These are phyloP conservation scores for Drosophila antonietae DNA, from an alignment of 2,888 invertebrate species.

Conservation along the genomic window DNA sequence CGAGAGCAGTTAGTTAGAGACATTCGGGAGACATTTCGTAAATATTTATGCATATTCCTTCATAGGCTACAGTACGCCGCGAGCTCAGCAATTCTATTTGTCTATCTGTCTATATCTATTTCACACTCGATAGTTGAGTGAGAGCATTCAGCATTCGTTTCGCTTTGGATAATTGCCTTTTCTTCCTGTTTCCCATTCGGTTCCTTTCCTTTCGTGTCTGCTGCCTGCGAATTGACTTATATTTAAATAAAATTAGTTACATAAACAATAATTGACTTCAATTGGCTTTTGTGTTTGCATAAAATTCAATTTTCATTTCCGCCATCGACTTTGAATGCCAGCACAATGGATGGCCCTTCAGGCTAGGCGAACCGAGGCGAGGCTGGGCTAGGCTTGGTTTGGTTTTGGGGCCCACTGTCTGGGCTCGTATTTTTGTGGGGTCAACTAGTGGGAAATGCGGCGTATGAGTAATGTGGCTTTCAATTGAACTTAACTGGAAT, in stretches of 20 bases:
- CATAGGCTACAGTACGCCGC: background rate
- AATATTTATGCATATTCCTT: slow-evolving; percentile 50
- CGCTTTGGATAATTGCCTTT: background rate
- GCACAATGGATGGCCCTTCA: slow-evolving; percentile 43
- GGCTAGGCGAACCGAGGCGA: slow-evolving; percentile 5
- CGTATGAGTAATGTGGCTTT: slow-evolving; percentile 13
- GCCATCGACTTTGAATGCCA: slow-evolving; percentile 50
- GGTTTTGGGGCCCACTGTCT: slow-evolving; percentile 11
- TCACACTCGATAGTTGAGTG: background rate
- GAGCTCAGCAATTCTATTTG: background rate
- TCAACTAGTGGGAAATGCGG: slow-evolving; percentile 17
- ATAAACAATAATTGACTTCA: slow-evolving; percentile 80
- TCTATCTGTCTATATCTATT: background rate
- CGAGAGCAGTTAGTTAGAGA: slow-evolving; percentile 35
- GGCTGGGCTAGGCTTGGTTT: background rate
- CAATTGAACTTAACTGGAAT: background rate
- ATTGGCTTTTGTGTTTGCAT: slow-evolving; percentile 78
- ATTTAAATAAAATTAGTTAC: slow-evolving; percentile 80
- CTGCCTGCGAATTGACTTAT: slow-evolving; percentile 58
- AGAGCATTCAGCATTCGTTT: slow-evolving; percentile 18
- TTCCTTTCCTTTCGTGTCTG: slow-evolving; percentile 9
- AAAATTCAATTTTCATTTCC: slow-evolving; percentile 77
- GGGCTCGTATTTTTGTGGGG: slow-evolving; percentile 30
- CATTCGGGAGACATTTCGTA: slow-evolving; percentile 29
- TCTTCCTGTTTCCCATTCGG: slow-evolving; percentile 3